Percentiles rank a stretch among this genome's conserved stretches.
phyloP scores from a whole-genome alignment of 1,140 invertebrate species.

The Bombyx mori region ASM3026992v2 NC_085126.1:5740001-5740500 shows the following conservation, averaged over 20 bases:
- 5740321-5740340: conserved; percentile 2
- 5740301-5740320: conserved; percentile 10
- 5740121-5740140: neutral
- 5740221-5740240: neutral
- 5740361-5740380: neutral
- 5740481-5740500: too few species aligned
- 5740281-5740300: conserved; percentile 4
- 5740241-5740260: conserved; percentile 6
- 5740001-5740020: too few species aligned
- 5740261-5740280: conserved; percentile 1
- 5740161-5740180: too few species aligned
- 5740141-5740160: neutral
- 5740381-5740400: neutral
- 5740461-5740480: too few species aligned
- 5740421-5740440: too few species aligned
- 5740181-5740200: neutral
- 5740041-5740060: too few species aligned
- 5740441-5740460: too few species aligned
- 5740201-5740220: neutral
- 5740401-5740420: too few species aligned
- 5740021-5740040: too few species aligned
- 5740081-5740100: too few species aligned
- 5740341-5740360: conserved; percentile 7
- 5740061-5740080: too few species aligned
- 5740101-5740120: neutral